Evolutionary conservation across 2,888 invertebrate genomes (phyloP).

Genomic region (Catocala fraxini): DNA sequence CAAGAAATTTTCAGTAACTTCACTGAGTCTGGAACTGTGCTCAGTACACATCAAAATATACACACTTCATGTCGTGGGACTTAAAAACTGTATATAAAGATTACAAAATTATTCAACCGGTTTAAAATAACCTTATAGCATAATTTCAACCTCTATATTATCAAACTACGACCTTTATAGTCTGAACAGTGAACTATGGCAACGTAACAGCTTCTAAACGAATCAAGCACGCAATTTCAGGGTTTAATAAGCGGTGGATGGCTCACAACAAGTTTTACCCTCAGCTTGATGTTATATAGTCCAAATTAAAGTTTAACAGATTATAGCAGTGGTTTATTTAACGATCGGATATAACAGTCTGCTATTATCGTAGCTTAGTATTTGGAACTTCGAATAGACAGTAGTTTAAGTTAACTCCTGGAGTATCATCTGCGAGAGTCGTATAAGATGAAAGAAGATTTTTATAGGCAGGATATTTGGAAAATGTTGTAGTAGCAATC

Average conservation of each 20-base stretch:
- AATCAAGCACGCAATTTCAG: not conserved
- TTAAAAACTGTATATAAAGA: too few relatives aligned
- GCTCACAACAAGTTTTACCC: not conserved
- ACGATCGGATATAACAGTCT: not conserved
- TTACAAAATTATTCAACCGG: too few relatives aligned
- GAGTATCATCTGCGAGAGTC: not conserved
- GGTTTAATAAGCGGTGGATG: constrained; percentile 2
- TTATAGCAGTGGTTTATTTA: not conserved
- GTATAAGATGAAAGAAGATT: not conserved
- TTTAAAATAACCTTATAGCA: too few relatives aligned
- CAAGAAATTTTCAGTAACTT: too few relatives aligned
- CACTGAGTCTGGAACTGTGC: too few relatives aligned
- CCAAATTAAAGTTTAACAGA: not conserved
- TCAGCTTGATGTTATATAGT: not conserved
- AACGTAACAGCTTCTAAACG: constrained; percentile 4
- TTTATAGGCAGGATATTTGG: too few relatives aligned
- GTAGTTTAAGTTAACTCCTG: not conserved
- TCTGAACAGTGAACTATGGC: too few relatives aligned
- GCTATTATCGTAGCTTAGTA: not conserved
- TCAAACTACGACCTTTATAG: too few relatives aligned
- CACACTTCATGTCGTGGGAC: too few relatives aligned
- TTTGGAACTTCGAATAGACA: not conserved
- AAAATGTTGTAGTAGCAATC: too few relatives aligned
- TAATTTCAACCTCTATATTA: too few relatives aligned
- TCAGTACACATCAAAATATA: too few relatives aligned